phyloP scores from a whole-genome alignment of 2,797 vertebrate genomes.

The Tapera naevia region DNA sequence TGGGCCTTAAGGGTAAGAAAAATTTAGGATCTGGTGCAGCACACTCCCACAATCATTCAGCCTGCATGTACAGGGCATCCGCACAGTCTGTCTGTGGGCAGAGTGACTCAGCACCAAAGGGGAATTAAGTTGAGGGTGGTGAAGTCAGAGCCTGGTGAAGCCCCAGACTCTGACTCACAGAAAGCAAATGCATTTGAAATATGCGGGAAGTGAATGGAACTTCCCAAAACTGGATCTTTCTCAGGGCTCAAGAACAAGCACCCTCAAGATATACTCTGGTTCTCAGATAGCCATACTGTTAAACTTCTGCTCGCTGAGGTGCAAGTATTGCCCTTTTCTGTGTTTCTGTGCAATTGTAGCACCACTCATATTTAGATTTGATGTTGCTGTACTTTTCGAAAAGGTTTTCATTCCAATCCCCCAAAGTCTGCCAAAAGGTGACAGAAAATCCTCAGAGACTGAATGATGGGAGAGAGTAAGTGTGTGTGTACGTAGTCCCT shows the following conservation, averaged over 20 bases:
- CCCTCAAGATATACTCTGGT: neutral
- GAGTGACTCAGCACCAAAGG: conserved; percentile 30
- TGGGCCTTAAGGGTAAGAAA: neutral
- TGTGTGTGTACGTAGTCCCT: neutral
- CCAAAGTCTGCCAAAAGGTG: neutral
- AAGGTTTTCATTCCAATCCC: neutral
- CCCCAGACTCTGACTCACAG: conserved; percentile 36
- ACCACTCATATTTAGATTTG: neutral
- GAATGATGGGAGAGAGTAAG: neutral
- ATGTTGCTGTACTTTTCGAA: neutral
- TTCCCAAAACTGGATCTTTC: neutral
- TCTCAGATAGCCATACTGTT: neutral
- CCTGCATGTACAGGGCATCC: neutral
- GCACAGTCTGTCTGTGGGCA: neutral
- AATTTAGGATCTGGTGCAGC: neutral
- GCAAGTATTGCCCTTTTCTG: neutral
- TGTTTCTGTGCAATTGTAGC: neutral
- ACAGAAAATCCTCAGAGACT: neutral
- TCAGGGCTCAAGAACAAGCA: neutral
- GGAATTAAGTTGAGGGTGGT: neutral
- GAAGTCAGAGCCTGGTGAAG: neutral
- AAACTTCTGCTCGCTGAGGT: neutral
- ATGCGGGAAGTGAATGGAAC: neutral
- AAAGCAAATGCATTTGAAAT: neutral
- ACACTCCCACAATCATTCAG: neutral